phyloP scores from a whole-genome alignment of 2,797 vertebrate genomes.

The Eupleurogrammus muticus region DNA sequence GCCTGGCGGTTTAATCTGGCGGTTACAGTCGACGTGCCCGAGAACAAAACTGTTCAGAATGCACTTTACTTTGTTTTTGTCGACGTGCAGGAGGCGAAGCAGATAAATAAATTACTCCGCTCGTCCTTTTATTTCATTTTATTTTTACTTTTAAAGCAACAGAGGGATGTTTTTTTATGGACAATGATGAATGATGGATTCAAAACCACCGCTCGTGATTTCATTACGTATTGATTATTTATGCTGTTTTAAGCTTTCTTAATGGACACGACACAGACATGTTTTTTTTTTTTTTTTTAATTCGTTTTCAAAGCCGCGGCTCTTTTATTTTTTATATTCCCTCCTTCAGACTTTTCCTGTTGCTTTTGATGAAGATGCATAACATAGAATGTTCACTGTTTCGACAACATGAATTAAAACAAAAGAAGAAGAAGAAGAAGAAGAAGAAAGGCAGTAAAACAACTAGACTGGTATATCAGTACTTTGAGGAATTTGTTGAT shows the following conservation, averaged over 20 bases:
- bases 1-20: slow-evolving; percentile 25
- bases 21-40: not conserved
- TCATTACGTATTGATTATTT: not conserved
- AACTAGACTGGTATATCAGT: not conserved
- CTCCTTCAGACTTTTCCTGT: no score
- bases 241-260: not conserved
- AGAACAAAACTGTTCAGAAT: not conserved
- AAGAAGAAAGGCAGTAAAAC: not conserved
- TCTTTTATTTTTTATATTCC: not conserved
- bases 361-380: slow-evolving; percentile 10
- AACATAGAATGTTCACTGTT: slow-evolving; percentile 9
- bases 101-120: not conserved
- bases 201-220: not conserved
- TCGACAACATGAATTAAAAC: slow-evolving; percentile 5
- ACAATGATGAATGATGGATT: not conserved
- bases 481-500: no score
- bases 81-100: not conserved
- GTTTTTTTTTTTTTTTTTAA: no score
- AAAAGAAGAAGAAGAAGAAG: not conserved
- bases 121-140: no score
- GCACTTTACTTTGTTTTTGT: not conserved
- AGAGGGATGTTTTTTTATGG: not conserved
- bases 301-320: slow-evolving; percentile 8
- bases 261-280: not conserved
- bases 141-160: not conserved